Base-by-base conservation (phyloP, 2,113 vertebrate species). In the Montifringilla adamsi region DNA sequence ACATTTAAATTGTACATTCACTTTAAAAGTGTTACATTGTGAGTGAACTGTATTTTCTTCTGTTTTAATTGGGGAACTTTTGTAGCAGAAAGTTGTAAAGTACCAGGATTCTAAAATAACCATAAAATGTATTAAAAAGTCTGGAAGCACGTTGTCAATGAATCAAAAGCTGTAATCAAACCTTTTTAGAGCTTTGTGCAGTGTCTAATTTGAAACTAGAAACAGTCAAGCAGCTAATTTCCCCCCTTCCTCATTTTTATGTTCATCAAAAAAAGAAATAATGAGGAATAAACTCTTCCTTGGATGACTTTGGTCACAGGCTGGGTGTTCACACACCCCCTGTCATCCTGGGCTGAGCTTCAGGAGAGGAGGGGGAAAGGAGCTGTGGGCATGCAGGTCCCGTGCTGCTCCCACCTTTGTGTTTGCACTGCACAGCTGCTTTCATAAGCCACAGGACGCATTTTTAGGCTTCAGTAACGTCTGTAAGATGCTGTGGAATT, bases 21-120 rank as follows among this genome's bases (percentile, higher is more conserved):
- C 79, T 94, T 94, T 15, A 47, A 83, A 91, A 81, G 27, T 72
- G 30, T 64, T 69, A 70, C 13, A 46, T 43, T 35, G 31, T 22
- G 72, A 74, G 49, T 13, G 24, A 96, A 50, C 64, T 52, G 7
- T 93, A 85, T 90, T 73, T 96, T 80, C 84, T 84, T 47, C 49
- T 31, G 4, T 63, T 95, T 94, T 97, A 93, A 96, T 95, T 96
- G 83, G 84, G 58, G 87, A 93, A 79, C 55, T 80, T 90, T n/a
- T 43, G 50, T 43, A 89, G 52, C 49, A 88, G 47, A 85, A 80
- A 91, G 63, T 50, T 96, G 35, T 86, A 79, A 84, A 94, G 46
- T 53, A 76, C 49, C 33, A 55, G 43, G 68, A 88, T 84, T 85
- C 60, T 55, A 43, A 84, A 84, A 30, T 31, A 60, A 59, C 24